Evolutionary conservation across 2,113 vertebrate species (phyloP).

Genomic region (Hepsetus odoe): DNA sequence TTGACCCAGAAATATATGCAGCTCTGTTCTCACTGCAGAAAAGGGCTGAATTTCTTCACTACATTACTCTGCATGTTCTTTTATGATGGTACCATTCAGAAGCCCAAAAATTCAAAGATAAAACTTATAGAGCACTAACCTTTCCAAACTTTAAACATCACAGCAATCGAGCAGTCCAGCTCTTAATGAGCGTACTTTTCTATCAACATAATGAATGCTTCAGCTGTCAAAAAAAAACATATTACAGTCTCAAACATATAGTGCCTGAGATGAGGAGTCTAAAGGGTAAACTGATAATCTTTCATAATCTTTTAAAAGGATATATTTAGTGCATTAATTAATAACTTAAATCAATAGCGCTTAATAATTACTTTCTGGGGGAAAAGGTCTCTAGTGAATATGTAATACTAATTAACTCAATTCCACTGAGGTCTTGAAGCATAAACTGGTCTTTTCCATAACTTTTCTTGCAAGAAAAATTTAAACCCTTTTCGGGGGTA

Average conservation of each 20-base stretch:
- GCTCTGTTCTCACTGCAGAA: neutral
- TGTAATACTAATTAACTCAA: constrained; percentile 70
- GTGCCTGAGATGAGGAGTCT: neutral
- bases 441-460: constrained; percentile 39
- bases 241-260: neutral
- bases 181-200: neutral
- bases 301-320: constrained; percentile 34
- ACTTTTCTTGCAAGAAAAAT: constrained; percentile 31
- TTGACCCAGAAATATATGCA: neutral
- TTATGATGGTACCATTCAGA: neutral
- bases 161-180: neutral
- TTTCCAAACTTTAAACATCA: neutral
- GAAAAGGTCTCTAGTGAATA: constrained; percentile 65
- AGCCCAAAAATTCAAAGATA: neutral
- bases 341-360: constrained; percentile 65
- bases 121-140: neutral
- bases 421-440: constrained; percentile 63
- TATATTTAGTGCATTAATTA: constrained; percentile 64
- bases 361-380: constrained; percentile 66
- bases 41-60: neutral
- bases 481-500: neutral
- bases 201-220: neutral
- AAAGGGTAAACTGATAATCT: constrained; percentile 30
- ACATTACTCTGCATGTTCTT: neutral
- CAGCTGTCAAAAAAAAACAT: neutral